phyloP scores from a whole-genome alignment of 1,140 invertebrate species.

The Pristionchus pacificus region DNA sequence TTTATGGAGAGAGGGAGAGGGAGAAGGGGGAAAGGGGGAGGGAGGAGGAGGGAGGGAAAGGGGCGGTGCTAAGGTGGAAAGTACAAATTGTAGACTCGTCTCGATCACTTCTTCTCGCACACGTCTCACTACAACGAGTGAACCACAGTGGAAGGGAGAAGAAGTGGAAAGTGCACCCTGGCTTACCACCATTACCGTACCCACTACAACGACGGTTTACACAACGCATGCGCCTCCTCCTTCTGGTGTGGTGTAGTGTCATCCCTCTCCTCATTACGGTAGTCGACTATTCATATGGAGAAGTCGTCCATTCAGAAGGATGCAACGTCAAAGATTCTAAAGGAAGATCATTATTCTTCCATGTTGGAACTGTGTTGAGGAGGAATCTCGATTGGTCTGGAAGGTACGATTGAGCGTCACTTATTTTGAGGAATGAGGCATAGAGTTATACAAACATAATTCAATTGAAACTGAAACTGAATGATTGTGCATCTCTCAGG shows the following conservation, averaged over 20 bases:
- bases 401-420: not conserved
- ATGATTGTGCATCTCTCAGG: no score
- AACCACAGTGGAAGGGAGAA: slow-evolving; percentile 15
- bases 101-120: not conserved
- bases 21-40: not conserved
- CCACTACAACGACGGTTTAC: slow-evolving; percentile 21
- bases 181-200: slow-evolving; percentile 15
- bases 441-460: not conserved
- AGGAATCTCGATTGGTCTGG: slow-evolving; percentile 3
- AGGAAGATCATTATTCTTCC: slow-evolving; percentile 27
- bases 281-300: no score
- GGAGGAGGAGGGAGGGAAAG: slow-evolving; percentile 11
- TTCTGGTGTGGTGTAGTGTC: not conserved
- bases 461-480: not conserved
- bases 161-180: slow-evolving; percentile 14
- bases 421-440: not conserved
- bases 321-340: slow-evolving; percentile 29
- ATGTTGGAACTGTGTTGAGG: slow-evolving; percentile 28
- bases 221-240: slow-evolving; percentile 32
- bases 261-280: not conserved
- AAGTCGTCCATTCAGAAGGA: slow-evolving; percentile 14
- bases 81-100: slow-evolving; percentile 6
- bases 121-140: slow-evolving; percentile 12
- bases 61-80: slow-evolving; percentile 8
- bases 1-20: slow-evolving; percentile 16